Base-by-base conservation (phyloP, 2,888 invertebrate species). In the Tribolium freemani region DNA sequence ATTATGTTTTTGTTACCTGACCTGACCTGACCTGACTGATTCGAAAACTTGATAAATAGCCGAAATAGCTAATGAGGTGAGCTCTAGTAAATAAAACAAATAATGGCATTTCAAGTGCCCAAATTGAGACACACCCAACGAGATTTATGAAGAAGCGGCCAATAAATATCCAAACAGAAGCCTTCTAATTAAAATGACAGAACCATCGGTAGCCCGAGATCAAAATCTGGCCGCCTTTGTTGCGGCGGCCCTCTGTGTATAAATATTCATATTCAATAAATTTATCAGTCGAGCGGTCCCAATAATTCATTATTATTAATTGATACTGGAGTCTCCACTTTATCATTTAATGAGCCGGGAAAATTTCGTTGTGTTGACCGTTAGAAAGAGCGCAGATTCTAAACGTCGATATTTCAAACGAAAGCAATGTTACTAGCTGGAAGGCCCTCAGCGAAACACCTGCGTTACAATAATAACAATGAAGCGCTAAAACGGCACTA, bases 101-200 rank as follows among this genome's bases (percentile, higher is more conserved):
- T 16, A 16, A 16, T 16, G 16, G 16, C 16, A 2, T 16, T 2
- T 16, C 16, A 16, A 16, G 16, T 16, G 16, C 16, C 38, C 11
- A n/a, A 9, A 57, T 31, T 57, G 5, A 20, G 69, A 46, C 69
- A 58, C 69, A 45, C 69, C 69, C 53, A 58, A 51, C 46, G 56
- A 53, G 60, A 69, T 69, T 69, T 60, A 51, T 71, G 67, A 71
- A 60, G 54, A 30, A 57, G 10, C 67, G 48, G 30, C 73, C 66
- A 70, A 77, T 77, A 79, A 79, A 79, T 79, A 79, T 77, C 75
- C 69, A 79, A 79, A 79, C 78, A 79, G 78, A 77, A 79, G 78
- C 78, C 76, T 75, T 77, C 78, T 78, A 77, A 79, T 77, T 79
- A 77, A 77, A 79, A 77, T 77, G 78, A 79, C 78, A 77, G 76